These are phyloP conservation scores for Bellardia pandia DNA, from an alignment of 2,888 invertebrate genomes.

Conservation along the genomic window DNA sequence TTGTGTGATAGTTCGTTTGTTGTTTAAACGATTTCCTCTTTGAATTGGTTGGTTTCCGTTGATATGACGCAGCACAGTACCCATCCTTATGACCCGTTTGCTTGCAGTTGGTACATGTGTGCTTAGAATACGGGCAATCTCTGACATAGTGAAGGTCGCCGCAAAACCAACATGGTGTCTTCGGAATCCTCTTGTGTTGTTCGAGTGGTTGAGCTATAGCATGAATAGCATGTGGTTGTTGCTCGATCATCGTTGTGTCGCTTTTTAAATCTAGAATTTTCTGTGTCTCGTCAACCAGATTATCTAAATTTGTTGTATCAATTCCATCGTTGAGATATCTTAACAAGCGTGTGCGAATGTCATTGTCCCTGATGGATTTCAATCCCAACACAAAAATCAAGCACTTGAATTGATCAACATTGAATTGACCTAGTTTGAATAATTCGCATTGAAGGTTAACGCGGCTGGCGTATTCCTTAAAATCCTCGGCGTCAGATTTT, in stretches of 20 bases:
- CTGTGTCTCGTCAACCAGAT: slow-evolving; percentile 31
- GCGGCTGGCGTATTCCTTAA: not conserved
- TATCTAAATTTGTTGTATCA: slow-evolving; percentile 4
- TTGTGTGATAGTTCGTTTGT: not conserved
- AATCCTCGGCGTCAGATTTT: slow-evolving; percentile 19
- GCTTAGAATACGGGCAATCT: not conserved
- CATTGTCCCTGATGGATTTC: not conserved
- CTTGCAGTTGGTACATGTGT: no score
- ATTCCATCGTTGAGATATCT: slow-evolving; percentile 13
- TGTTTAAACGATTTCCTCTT: not conserved
- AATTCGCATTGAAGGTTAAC: slow-evolving; percentile 38
- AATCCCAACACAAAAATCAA: slow-evolving; percentile 34
- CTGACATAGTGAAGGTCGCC: not conserved
- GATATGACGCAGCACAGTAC: not conserved
- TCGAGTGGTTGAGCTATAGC: not conserved
- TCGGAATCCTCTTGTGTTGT: not conserved
- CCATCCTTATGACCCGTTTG: not conserved
- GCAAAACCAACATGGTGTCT: slow-evolving; percentile 15
- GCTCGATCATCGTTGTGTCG: slow-evolving; percentile 22
- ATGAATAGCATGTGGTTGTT: slow-evolving; percentile 2
- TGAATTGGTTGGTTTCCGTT: not conserved
- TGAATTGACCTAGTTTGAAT: slow-evolving; percentile 7
- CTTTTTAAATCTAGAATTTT: slow-evolving; percentile 26
- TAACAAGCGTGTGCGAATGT: slow-evolving; percentile 1
- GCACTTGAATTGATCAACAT: slow-evolving; percentile 37